Evolutionary conservation across 2,888 invertebrate species (phyloP).

Genomic region (Hanleya hanleyi): DNA sequence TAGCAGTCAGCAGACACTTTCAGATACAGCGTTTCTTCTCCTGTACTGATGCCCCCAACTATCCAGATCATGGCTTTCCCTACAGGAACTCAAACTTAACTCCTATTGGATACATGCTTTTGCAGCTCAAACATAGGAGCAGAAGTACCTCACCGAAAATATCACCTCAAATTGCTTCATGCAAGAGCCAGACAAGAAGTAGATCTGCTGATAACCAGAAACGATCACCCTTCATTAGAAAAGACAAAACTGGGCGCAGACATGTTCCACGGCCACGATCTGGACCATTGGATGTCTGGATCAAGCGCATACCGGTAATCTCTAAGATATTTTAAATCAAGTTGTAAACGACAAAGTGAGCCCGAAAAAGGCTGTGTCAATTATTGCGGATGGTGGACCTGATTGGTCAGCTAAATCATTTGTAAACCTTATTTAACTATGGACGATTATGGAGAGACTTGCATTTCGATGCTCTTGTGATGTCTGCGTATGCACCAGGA

Average conservation of each 20-base stretch:
- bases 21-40: neutral
- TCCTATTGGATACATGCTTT: neutral
- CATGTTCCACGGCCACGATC: too few species aligned
- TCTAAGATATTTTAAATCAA: too few species aligned
- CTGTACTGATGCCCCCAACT: neutral
- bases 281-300: too few species aligned
- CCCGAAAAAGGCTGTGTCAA: neutral
- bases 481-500: neutral
- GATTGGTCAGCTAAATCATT: neutral
- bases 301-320: too few species aligned
- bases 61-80: neutral
- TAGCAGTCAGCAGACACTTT: neutral
- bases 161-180: too few species aligned
- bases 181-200: too few species aligned
- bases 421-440: neutral
- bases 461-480: neutral
- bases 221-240: too few species aligned
- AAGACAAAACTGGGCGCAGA: too few species aligned
- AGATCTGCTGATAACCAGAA: too few species aligned
- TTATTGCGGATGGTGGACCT: neutral
- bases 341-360: neutral
- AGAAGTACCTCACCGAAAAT: too few species aligned
- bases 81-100: neutral
- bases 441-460: neutral
- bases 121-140: too few species aligned